Conservation (phyloP, 2,113 vertebrate genomes). For the Cromileptes altivelis region DNA sequence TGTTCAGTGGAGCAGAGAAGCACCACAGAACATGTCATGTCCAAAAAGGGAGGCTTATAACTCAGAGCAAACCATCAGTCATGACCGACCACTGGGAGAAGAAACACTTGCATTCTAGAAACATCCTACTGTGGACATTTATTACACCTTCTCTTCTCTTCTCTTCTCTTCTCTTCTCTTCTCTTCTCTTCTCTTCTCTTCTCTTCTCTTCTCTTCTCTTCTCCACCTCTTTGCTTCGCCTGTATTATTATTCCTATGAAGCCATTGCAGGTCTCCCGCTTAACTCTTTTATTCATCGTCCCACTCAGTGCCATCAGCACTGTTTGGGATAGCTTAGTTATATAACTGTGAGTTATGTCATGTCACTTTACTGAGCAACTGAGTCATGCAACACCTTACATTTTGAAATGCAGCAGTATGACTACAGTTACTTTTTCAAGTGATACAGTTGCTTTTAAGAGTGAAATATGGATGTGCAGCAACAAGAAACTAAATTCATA, state of each 20-base stretch:
- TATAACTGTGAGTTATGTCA: slow-evolving; percentile 56
- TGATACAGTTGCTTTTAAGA: background rate
- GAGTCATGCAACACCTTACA: slow-evolving; percentile 40
- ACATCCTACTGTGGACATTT: background rate
- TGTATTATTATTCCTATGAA: background rate
- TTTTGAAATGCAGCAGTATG: slow-evolving; percentile 21
- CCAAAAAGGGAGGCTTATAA: background rate
- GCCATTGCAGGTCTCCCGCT: slow-evolving; percentile 15
- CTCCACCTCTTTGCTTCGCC: background rate
- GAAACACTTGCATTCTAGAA: background rate
- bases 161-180: background rate
- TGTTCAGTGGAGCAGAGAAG: background rate
- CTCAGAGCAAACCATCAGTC: background rate
- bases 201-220: background rate
- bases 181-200: background rate
- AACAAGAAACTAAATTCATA: background rate
- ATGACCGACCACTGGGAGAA: background rate
- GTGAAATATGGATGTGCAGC: background rate
- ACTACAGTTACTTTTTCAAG: slow-evolving; percentile 9
- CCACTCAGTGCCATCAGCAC: slow-evolving; percentile 47
- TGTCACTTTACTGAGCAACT: slow-evolving; percentile 51
- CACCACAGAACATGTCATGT: background rate
- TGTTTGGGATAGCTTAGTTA: slow-evolving; percentile 52
- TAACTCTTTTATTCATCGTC: slow-evolving; percentile 32
- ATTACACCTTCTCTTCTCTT: background rate